Percentiles rank a stretch among this genome's conserved stretches.
Evolutionary conservation across 2,797 vertebrate species (phyloP).

Genomic region (Sphenopsis melanotis): DNA sequence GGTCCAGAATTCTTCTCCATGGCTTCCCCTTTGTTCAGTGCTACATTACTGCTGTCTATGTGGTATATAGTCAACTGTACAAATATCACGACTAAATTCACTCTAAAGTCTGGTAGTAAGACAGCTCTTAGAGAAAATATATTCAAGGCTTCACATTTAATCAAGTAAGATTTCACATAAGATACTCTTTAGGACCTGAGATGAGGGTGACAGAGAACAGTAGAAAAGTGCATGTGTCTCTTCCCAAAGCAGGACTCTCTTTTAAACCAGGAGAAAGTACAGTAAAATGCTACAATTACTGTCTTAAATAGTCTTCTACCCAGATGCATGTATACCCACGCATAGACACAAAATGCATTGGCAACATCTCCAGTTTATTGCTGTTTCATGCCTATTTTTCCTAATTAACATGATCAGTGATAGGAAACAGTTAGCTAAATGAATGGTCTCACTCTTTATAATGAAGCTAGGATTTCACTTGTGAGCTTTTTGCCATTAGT

Average conservation of each 20-base stretch:
- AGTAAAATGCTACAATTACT: neutral
- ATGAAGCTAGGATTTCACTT: neutral
- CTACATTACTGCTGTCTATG: neutral
- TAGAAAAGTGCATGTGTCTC: neutral
- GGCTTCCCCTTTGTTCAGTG: neutral
- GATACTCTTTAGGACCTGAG: neutral
- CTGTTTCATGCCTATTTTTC: conserved; percentile 15
- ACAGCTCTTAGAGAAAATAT: neutral
- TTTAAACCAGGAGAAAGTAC: neutral
- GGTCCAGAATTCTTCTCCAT: neutral
- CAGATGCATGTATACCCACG: neutral
- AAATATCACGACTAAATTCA: neutral
- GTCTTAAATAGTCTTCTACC: neutral
- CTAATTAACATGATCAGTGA: conserved; percentile 12
- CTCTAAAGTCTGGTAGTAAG: neutral
- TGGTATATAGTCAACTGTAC: neutral
- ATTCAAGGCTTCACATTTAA: neutral
- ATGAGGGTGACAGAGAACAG: neutral
- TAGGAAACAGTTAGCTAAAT: neutral
- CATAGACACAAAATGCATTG: neutral
- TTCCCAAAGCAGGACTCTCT: neutral
- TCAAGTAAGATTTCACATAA: neutral
- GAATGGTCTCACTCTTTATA: neutral
- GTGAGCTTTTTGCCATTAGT: neutral
- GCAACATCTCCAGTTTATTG: neutral